Evolutionary conservation across 2,888 invertebrate genomes (phyloP), one percentile per base, ranked within the genome.

Genomic region (Periphyllus acericola): DNA sequence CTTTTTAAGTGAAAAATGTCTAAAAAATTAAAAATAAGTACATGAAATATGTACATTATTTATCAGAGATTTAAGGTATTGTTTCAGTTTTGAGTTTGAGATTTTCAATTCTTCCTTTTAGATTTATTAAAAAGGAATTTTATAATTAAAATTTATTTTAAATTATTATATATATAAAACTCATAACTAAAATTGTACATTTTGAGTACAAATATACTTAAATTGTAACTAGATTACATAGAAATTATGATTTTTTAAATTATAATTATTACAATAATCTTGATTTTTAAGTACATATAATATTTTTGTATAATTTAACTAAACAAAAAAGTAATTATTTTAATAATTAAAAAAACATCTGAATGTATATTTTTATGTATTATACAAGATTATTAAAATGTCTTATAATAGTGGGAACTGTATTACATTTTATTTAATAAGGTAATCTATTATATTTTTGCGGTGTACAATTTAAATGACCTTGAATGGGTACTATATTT

Each of bases 401-500:
- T 4, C 21, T 17, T 60, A 40, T 21, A 60, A 74, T 60, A 83
- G 21, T 82, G 8, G 46, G 46, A 71, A 0, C 19, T 68, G 19
- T 74, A 32, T 55, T 60, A 74, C 5, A 74, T 60, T 75, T 60
- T 29, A 60, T 60, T 9, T 83, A 29, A 40, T 83, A 3, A 75
- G 36, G 14, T 74, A 34, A 66, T 68, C 36, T 17, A 29, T 76
- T 66, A 1, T 84, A 68, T 68, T 76, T 66, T 84, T 75, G 29
- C 66, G 25, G n/a, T 21, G 6, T 66, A 76, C 40, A 76, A 66
- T 76, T 66, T 68, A 5, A 84, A 34, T 52, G 66, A 76, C 84
- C 84, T 84, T 76, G 66, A 25, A 8, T 55, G 40, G 6, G 29
- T 36, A 75, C 17, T 83, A 83, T 84, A 6, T 40, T 75, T 74